Evolutionary conservation across 2,113 vertebrate species (phyloP).

Genomic region (Meriones unguiculatus): DNA sequence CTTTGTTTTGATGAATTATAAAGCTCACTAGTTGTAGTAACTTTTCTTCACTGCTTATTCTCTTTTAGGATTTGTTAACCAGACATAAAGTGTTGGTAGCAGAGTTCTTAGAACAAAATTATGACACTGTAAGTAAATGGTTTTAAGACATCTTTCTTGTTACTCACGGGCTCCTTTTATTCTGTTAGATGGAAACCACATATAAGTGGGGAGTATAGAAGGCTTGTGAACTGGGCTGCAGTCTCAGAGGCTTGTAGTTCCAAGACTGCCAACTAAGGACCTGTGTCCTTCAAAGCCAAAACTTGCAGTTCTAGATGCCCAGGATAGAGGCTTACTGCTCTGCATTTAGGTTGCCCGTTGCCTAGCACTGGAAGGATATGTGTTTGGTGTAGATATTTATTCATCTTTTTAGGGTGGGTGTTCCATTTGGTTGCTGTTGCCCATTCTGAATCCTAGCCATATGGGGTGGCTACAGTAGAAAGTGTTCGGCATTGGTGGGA

Average conservation of each 20-base stretch:
- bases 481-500: background rate
- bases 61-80: conserved; percentile 94
- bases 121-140: conserved; percentile 92
- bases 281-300: background rate
- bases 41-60: conserved; percentile 67
- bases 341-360: background rate
- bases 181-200: background rate
- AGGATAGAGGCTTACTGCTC: background rate
- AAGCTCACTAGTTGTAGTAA: conserved; percentile 31
- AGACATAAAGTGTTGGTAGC: conserved; percentile 97
- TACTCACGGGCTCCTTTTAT: background rate
- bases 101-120: conserved; percentile 96
- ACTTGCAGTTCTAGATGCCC: background rate
- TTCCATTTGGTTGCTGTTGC: background rate
- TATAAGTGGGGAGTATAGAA: background rate
- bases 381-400: background rate
- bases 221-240: background rate
- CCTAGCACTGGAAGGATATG: background rate
- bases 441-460: background rate
- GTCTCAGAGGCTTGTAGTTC: background rate
- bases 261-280: background rate
- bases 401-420: background rate
- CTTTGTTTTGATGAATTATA: background rate
- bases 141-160: conserved; percentile 17
- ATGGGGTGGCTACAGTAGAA: background rate